phyloP scores from a whole-genome alignment of 2,113 vertebrate species.

The Mus spicilegus region DNA sequence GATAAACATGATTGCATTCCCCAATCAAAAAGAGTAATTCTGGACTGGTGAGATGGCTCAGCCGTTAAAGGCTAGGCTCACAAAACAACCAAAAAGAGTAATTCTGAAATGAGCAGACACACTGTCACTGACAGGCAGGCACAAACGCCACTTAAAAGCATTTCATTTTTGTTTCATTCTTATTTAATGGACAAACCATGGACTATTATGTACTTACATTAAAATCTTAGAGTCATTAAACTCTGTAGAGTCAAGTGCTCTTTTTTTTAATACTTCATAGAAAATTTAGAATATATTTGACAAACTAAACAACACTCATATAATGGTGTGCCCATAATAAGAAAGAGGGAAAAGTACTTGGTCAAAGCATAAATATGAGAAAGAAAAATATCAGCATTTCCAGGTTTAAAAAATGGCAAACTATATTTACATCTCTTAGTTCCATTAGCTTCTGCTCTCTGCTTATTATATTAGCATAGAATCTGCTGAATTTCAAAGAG shows the following conservation, averaged over 20 bases:
- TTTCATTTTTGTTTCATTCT: constrained; percentile 10
- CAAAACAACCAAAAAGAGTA: not conserved
- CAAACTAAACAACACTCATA: constrained; percentile 13
- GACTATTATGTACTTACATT: not conserved
- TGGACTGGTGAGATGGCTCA: too few species aligned
- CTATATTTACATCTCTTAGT: constrained; percentile 74
- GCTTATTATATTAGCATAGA: constrained; percentile 82
- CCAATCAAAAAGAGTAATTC: constrained; percentile 30
- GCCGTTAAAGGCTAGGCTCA: too few species aligned
- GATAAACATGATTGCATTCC: not conserved
- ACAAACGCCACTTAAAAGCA: not conserved
- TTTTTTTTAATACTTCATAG: constrained; percentile 58
- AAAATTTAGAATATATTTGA: constrained; percentile 56
- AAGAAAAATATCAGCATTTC: constrained; percentile 59
- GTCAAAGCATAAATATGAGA: constrained; percentile 55
- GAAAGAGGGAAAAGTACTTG: constrained; percentile 39
- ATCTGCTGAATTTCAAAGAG: constrained; percentile 81
- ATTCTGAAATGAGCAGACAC: constrained; percentile 17
- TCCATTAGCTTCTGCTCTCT: constrained; percentile 75
- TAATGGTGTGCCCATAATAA: constrained; percentile 28
- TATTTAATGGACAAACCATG: constrained; percentile 62
- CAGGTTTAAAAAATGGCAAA: constrained; percentile 60
- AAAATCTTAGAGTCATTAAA: constrained; percentile 49
- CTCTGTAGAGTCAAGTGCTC: constrained; percentile 62
- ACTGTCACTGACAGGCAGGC: constrained; percentile 17